A percentile compares a stretch with the other conserved stretches of the same genome.
Evolutionary conservation across 2,888 invertebrate genomes (phyloP).

Genomic region (Thera obeliscata): DNA sequence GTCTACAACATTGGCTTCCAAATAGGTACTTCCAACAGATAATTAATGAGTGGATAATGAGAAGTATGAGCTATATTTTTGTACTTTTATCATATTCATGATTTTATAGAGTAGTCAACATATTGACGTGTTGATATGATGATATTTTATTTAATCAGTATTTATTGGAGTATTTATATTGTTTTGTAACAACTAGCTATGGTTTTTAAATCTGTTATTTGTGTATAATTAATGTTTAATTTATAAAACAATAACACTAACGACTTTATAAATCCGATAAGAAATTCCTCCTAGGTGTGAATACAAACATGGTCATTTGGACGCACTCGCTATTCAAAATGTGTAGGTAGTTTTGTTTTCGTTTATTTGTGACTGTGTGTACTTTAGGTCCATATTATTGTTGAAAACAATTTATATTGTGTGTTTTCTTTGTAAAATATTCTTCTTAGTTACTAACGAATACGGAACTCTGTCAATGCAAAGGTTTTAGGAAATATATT

Average conservation of each 20-base stretch:
- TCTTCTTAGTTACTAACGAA: neutral
- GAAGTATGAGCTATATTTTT: slow-evolving; percentile 1
- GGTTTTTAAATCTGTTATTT: neutral
- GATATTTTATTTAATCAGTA: neutral
- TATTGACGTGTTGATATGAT: neutral
- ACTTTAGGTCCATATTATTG: neutral
- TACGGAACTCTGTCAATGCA: slow-evolving; percentile 1
- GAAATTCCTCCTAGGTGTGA: neutral
- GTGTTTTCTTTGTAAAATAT: neutral
- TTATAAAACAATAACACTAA: neutral
- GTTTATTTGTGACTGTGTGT: neutral
- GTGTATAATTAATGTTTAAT: neutral
- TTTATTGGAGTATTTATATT: neutral
- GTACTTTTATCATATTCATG: neutral
- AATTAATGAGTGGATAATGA: slow-evolving; percentile 6
- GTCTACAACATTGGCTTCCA: slow-evolving; percentile 30
- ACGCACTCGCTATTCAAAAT: neutral
- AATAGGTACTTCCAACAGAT: slow-evolving; percentile 9
- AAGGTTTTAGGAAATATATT: slow-evolving; percentile 2
- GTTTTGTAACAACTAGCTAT: neutral
- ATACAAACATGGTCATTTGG: neutral
- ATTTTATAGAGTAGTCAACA: neutral
- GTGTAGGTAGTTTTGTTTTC: neutral
- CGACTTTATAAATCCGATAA: neutral
- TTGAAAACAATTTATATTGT: neutral